Percentiles rank a stretch among this genome's conserved stretches.
Evolutionary conservation across 2,113 vertebrate species (phyloP).

Genomic region (Typhlomys cinereus): DNA sequence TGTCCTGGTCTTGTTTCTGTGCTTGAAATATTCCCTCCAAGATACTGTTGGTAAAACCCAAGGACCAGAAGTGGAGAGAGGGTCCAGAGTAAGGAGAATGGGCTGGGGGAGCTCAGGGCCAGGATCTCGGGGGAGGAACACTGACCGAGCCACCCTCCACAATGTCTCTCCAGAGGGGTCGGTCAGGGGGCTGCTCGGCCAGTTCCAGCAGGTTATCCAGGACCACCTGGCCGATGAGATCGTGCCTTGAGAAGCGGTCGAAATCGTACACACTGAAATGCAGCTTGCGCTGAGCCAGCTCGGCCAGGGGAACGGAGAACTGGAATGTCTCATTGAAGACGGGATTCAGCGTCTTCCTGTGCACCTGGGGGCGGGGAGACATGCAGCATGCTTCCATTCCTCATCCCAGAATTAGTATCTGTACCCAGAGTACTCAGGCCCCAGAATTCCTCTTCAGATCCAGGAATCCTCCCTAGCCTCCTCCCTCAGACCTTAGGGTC

Average conservation of each 20-base stretch:
- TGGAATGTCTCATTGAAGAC: conserved; percentile 96
- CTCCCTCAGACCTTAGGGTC: not conserved
- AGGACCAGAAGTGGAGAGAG: not conserved
- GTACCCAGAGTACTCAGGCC: not conserved
- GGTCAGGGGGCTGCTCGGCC: conserved; percentile 92
- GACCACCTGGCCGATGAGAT: conserved; percentile 96
- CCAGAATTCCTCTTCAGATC: not conserved
- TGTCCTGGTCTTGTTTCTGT: not conserved
- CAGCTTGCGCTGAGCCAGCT: conserved; percentile 93
- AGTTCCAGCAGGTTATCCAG: conserved; percentile 96
- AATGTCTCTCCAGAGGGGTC: conserved; percentile 95
- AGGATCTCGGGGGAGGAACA: not conserved
- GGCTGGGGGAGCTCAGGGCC: not conserved
- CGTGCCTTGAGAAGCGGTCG: conserved; percentile 95
- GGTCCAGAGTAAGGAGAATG: not conserved
- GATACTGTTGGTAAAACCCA: not conserved
- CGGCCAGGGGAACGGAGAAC: conserved; percentile 93
- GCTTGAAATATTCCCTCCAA: not conserved
- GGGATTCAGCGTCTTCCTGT: conserved; percentile 95
- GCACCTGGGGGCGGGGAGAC: conserved; percentile 82
- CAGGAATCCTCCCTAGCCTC: not conserved
- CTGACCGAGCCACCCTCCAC: conserved; percentile 93
- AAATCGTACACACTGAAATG: conserved; percentile 97
- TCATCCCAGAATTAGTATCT: not conserved
- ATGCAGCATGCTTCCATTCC: not conserved